Base-by-base conservation (phyloP, 53 echinoderm and acorn worm species). In the Mesocentrotus franciscanus region DNA sequence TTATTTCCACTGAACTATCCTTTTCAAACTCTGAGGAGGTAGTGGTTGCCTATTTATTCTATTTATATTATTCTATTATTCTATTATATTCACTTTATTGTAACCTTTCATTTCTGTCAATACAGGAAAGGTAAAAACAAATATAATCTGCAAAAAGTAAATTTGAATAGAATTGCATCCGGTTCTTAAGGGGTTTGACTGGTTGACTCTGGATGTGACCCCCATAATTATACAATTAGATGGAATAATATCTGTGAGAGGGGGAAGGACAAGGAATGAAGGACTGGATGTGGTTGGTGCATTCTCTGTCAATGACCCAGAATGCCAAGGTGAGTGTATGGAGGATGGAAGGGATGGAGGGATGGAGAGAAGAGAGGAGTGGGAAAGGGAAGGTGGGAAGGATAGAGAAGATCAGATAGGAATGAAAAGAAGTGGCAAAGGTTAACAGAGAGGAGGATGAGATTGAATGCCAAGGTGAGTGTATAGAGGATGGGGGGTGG, bases 181-280 rank as follows among this genome's bases (percentile, higher is more conserved):
- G 42, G 81, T 36, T 81, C 81, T 81, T 17, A 17, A 22, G 42
- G 81, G 81, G 81, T 81, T 81, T 42, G 81, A 81, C 81, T 81
- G 42, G 81, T 81, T 81, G 81, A 22, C 81, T 9, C 42, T 81
- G 81, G 81, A 81, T 12, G 33, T 81, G 81, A 81, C 81, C 81
- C 81, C 81, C 81, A 42, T 81, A 81, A 81, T 42, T 81, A 81
- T 81, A 81, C 81, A 81, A 81, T 81, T 81, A 81, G 18, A 81
- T 81, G 81, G 81, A 81, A 81, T 81, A 81, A 81, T 81, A 81
- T 81, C 36, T 18, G 39, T 1, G 0, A 81, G 81, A 78, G 24
- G 27, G 72, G 72, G 29, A 72, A 72, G n/a, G 64, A 42, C 16
- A 9, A 42, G 33, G 33, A 76, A 76, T 10, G 78, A 16, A 33